phyloP scores from a whole-genome alignment of 2,797 vertebrate genomes.

The Prunella strophiata region DNA sequence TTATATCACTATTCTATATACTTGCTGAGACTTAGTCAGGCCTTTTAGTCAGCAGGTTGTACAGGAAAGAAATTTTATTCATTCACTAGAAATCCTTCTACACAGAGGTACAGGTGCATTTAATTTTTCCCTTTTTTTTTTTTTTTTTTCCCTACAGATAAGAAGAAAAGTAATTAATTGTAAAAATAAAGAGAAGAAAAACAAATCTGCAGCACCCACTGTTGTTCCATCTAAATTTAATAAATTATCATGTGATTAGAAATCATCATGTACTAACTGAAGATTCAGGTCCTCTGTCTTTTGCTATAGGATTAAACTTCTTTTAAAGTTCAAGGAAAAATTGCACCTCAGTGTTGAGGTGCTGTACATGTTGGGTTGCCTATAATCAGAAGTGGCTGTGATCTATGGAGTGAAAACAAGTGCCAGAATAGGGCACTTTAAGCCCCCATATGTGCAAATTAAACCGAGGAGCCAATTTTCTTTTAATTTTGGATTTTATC shows the following conservation, averaged over 20 bases:
- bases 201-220: accelerated
- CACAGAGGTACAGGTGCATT: neutral
- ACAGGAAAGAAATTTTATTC: neutral
- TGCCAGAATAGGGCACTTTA: neutral
- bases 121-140: accelerated
- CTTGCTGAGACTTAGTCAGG: neutral
- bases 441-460: neutral
- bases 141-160: accelerated
- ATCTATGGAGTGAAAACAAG: neutral
- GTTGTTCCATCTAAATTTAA: neutral
- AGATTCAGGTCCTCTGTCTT: neutral
- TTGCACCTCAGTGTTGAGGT: neutral
- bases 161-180: neutral
- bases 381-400: neutral
- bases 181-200: neutral
- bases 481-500: neutral
- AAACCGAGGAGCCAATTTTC: accelerated
- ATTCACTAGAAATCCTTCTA: neutral
- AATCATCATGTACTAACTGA: neutral
- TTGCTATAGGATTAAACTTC: neutral
- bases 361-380: neutral
- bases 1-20: neutral
- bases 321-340: neutral
- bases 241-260: neutral
- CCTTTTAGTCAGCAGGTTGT: neutral